Evolutionary conservation across 2,797 vertebrate genomes (phyloP).

Genomic region (Kryptopterus vitreolus): DNA sequence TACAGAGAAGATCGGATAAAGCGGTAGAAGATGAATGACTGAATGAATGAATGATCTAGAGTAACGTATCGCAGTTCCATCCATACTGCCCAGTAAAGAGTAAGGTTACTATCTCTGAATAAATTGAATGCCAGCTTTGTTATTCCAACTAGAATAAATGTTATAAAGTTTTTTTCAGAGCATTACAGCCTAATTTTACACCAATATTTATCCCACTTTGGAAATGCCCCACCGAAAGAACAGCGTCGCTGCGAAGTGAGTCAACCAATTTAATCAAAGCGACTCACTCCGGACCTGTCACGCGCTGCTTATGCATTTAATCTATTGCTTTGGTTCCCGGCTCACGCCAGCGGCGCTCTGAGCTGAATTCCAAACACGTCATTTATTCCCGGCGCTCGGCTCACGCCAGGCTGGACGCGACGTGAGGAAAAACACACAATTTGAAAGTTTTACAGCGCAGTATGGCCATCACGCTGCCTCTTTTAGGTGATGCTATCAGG

Average conservation of each 20-base stretch:
- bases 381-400: constrained; percentile 40
- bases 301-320: constrained; percentile 55
- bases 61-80: too few species aligned
- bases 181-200: too few species aligned
- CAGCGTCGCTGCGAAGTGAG: constrained; percentile 17
- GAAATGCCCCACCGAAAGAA: not conserved
- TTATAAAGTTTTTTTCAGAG: too few species aligned
- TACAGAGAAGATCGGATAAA: too few species aligned
- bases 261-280: constrained; percentile 58
- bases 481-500: constrained; percentile 9
- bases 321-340: constrained; percentile 58
- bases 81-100: too few species aligned
- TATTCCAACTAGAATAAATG: too few species aligned
- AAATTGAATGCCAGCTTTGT: too few species aligned
- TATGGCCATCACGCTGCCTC: not conserved
- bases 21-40: too few species aligned
- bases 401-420: constrained; percentile 13
- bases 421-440: constrained; percentile 1
- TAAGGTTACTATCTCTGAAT: too few species aligned
- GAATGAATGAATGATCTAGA: too few species aligned
- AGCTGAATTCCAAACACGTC: constrained; percentile 51
- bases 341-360: constrained; percentile 14
- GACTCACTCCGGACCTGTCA: constrained; percentile 50
- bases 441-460: constrained; percentile 9
- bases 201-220: too few species aligned